A percentile compares a stretch with the other conserved stretches of the same genome.
phyloP scores from a whole-genome alignment of 1,140 invertebrate genomes.

The Bactericera cockerelli region DNA sequence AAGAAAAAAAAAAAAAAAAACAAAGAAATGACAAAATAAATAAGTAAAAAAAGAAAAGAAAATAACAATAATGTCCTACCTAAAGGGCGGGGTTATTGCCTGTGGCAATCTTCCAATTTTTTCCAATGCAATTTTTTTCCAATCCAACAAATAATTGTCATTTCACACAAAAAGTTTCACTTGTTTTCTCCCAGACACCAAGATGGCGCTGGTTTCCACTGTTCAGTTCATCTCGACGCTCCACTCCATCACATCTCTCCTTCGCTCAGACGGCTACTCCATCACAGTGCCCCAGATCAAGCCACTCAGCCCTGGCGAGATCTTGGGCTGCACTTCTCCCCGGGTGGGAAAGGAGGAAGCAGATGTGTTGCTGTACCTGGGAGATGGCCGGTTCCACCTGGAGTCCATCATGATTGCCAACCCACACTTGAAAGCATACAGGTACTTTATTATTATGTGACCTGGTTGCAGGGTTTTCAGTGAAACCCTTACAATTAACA shows the following conservation, averaged over 20 bases:
- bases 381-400: slow-evolving; percentile 96
- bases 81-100: no score
- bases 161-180: no score
- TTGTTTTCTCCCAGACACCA: neutral
- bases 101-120: no score
- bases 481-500: no score
- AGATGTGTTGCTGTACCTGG: slow-evolving; percentile 75
- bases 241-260: slow-evolving; percentile 46
- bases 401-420: slow-evolving; percentile 99
- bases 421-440: slow-evolving; percentile 68
- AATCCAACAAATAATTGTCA: no score
- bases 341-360: slow-evolving; percentile 44
- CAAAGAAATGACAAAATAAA: no score
- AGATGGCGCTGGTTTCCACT: slow-evolving; percentile 54
- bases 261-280: slow-evolving; percentile 57
- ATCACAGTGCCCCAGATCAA: slow-evolving; percentile 79
- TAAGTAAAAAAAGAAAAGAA: no score
- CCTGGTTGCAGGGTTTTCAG: no score
- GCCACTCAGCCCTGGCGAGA: slow-evolving; percentile 93
- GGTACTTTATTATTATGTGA: no score
- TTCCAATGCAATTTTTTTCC: no score
- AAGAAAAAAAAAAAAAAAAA: no score
- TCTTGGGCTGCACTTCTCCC: slow-evolving; percentile 92
- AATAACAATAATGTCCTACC: no score
- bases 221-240: slow-evolving; percentile 94